Evolutionary conservation across 2,888 invertebrate species (phyloP).

Genomic region (Noctua fimbriata): DNA sequence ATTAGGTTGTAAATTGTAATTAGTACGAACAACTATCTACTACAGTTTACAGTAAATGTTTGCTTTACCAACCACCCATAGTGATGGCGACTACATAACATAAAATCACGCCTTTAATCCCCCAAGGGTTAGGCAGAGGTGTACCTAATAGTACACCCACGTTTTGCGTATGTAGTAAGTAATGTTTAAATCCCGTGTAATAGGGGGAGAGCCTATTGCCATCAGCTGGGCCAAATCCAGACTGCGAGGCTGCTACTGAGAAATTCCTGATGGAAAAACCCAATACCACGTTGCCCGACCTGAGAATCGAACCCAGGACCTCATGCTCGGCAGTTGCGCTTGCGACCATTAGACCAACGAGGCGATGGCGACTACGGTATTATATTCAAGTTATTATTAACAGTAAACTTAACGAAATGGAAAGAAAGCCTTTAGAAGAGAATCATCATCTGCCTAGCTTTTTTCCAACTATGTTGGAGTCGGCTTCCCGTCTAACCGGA

Average conservation of each 20-base stretch:
- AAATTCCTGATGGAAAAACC: neutral
- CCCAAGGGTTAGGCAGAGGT: neutral
- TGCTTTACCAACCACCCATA: neutral
- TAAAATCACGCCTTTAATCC: neutral
- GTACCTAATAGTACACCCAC: neutral
- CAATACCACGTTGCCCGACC: neutral
- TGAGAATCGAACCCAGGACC: neutral
- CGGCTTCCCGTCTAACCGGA: no score
- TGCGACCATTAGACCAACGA: neutral
- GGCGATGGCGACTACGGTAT: no score
- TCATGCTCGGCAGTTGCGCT: neutral
- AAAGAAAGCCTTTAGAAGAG: no score
- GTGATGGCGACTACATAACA: neutral
- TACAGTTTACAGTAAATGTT: neutral
- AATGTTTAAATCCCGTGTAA: no score
- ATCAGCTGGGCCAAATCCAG: neutral
- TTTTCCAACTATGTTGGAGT: no score
- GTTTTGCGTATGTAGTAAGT: no score
- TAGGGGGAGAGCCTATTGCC: neutral
- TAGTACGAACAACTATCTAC: conserved; percentile 54
- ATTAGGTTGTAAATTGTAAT: conserved; percentile 48
- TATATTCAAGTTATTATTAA: no score
- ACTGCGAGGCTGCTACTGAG: neutral
- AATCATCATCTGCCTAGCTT: no score
- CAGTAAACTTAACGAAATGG: no score